Evolutionary conservation across 2,797 vertebrate genomes (phyloP).

Genomic region (Schizopygopsis pylzovi): DNA sequence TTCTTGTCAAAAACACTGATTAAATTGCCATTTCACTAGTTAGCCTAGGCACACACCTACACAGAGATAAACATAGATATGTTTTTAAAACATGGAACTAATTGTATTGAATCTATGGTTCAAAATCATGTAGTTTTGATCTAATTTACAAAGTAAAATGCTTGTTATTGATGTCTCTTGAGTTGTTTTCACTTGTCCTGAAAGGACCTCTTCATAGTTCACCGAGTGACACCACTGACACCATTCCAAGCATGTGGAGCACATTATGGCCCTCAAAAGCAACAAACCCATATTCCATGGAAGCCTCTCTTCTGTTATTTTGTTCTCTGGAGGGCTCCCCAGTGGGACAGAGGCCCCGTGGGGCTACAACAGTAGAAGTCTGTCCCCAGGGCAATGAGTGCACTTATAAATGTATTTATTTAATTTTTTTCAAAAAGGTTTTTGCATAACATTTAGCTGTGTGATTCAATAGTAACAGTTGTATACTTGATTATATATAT

Average conservation of each 20-base stretch:
- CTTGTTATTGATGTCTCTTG: slow-evolving; percentile 10
- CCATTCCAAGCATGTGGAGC: slow-evolving; percentile 50
- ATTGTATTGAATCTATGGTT: neutral
- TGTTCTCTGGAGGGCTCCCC: slow-evolving; percentile 27
- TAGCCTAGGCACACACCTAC: neutral
- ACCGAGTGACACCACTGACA: slow-evolving; percentile 48
- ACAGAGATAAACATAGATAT: neutral
- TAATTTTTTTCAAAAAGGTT: neutral
- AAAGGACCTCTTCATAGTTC: slow-evolving; percentile 45
- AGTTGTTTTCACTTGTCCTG: slow-evolving; percentile 28
- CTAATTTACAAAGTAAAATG: slow-evolving; percentile 23
- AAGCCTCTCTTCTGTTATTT: slow-evolving; percentile 35
- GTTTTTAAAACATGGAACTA: neutral
- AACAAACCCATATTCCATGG: slow-evolving; percentile 47
- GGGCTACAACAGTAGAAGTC: slow-evolving; percentile 34
- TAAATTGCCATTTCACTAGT: neutral
- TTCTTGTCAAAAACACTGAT: neutral
- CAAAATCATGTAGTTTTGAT: slow-evolving; percentile 15
- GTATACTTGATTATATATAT: no score
- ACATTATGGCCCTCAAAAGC: slow-evolving; percentile 39
- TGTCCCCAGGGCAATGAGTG: slow-evolving; percentile 52
- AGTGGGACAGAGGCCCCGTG: slow-evolving; percentile 12
- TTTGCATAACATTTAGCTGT: neutral
- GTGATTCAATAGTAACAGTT: neutral
- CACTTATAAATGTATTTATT: slow-evolving; percentile 38